These are phyloP conservation scores for Hippocampus abdominalis DNA, from an alignment of 2,113 vertebrate species.

Conservation along the genomic window DNA sequence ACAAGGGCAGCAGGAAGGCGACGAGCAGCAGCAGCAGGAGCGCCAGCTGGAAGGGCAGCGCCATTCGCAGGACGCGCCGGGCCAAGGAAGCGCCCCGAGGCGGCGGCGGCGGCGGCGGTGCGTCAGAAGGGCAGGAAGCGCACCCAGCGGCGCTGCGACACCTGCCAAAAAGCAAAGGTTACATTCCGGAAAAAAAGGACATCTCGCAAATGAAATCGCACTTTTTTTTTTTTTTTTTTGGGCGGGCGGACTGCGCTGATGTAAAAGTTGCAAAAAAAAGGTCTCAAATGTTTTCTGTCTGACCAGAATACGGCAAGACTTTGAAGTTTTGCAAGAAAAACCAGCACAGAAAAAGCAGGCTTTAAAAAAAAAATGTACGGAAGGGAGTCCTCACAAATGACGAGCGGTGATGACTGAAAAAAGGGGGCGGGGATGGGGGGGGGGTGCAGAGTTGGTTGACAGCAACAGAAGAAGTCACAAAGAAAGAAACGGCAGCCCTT, in stretches of 20 bases:
- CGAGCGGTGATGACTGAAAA: constrained; percentile 48
- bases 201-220: too few species aligned
- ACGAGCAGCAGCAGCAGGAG: constrained; percentile 84
- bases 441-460: constrained; percentile 52
- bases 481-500: constrained; percentile 56
- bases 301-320: neutral
- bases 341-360: constrained; percentile 49
- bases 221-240: too few species aligned
- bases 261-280: too few species aligned
- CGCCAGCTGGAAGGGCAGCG: constrained; percentile 85
- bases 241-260: too few species aligned
- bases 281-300: too few species aligned
- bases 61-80: constrained; percentile 81
- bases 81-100: constrained; percentile 68
- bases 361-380: neutral
- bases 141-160: constrained; percentile 86
- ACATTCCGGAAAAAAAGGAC: too few species aligned
- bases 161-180: constrained; percentile 67
- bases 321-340: constrained; percentile 40
- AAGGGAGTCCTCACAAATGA: constrained; percentile 30
- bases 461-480: constrained; percentile 49
- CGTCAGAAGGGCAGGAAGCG: constrained; percentile 95
- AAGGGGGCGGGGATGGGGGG: constrained; percentile 19
- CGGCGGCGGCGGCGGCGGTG: neutral
- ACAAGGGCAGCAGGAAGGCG: constrained; percentile 85